These are phyloP conservation scores for Ectemnius cavifrons DNA, from an alignment of 2,888 invertebrate genomes.

Conservation along the genomic window DNA sequence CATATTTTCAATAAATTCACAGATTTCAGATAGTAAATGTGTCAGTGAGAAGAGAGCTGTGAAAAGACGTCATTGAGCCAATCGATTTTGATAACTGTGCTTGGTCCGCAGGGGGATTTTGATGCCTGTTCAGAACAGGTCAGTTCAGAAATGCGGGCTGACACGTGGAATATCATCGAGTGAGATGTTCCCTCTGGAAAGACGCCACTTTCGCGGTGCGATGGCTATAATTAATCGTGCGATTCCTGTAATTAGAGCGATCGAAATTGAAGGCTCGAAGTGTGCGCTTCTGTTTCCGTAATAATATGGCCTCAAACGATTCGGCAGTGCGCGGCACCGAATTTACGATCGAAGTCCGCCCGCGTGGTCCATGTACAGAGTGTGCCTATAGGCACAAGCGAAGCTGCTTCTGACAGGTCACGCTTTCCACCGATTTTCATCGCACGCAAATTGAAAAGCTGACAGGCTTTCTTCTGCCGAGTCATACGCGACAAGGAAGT, in stretches of 20 bases:
- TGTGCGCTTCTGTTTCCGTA: constrained; percentile 53
- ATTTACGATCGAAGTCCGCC: too few species aligned
- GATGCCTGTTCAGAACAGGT: constrained; percentile 29
- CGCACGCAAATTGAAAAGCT: background rate
- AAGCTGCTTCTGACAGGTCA: constrained; percentile 12
- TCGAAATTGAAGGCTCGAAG: constrained; percentile 59
- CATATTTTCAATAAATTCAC: too few species aligned
- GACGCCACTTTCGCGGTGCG: constrained; percentile 45
- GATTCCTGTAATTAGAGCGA: constrained; percentile 70
- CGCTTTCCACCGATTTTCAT: constrained; percentile 8
- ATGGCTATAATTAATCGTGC: constrained; percentile 71
- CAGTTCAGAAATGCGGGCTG: constrained; percentile 15
- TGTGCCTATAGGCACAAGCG: constrained; percentile 14
- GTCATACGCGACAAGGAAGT: background rate
- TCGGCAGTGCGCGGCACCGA: constrained; percentile 25
- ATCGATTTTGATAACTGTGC: background rate
- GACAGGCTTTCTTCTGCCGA: too few species aligned
- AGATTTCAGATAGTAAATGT: background rate
- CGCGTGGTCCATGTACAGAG: too few species aligned
- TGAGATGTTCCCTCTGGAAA: constrained; percentile 57
- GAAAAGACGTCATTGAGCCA: background rate
- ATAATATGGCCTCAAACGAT: constrained; percentile 46
- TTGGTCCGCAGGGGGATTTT: constrained; percentile 37
- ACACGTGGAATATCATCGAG: constrained; percentile 35
- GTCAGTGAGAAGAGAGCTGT: background rate